A percentile compares a stretch with the other conserved stretches of the same genome.
phyloP scores from a whole-genome alignment of 1,140 invertebrate genomes.

The Ectropis grisescens region DNA sequence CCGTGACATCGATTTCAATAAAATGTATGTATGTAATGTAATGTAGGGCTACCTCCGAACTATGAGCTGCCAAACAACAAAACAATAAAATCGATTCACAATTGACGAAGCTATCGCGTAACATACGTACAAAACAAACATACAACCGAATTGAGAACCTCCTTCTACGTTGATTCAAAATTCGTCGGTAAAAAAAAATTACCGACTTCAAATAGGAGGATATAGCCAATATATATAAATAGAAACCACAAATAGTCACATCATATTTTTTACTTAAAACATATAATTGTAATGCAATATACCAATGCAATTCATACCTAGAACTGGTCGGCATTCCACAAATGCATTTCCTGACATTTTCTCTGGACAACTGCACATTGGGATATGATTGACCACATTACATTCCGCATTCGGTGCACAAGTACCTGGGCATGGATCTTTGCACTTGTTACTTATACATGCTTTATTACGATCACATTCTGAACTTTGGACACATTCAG shows the following conservation, averaged over 20 bases:
- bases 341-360: constrained; percentile 81
- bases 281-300: too few relatives aligned
- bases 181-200: too few relatives aligned
- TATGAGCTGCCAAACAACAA: too few relatives aligned
- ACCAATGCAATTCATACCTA: constrained; percentile 60
- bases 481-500: constrained; percentile 79
- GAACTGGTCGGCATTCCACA: constrained; percentile 72
- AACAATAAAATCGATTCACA: too few relatives aligned
- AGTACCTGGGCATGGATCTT: constrained; percentile 78
- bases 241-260: not conserved
- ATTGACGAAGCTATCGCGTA: too few relatives aligned
- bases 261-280: not conserved
- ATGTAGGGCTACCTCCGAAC: too few relatives aligned
- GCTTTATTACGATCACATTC: constrained; percentile 80
- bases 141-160: too few relatives aligned
- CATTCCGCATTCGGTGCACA: constrained; percentile 82
- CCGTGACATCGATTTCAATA: too few relatives aligned
- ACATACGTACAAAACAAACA: too few relatives aligned
- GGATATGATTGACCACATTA: constrained; percentile 80
- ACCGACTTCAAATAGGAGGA: too few relatives aligned
- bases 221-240: not conserved
- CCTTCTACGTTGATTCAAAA: too few relatives aligned
- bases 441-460: constrained; percentile 80
- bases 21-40: too few relatives aligned
- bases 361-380: constrained; percentile 79